phyloP scores from a whole-genome alignment of 2,113 vertebrate species.

The Calonectris borealis region DNA sequence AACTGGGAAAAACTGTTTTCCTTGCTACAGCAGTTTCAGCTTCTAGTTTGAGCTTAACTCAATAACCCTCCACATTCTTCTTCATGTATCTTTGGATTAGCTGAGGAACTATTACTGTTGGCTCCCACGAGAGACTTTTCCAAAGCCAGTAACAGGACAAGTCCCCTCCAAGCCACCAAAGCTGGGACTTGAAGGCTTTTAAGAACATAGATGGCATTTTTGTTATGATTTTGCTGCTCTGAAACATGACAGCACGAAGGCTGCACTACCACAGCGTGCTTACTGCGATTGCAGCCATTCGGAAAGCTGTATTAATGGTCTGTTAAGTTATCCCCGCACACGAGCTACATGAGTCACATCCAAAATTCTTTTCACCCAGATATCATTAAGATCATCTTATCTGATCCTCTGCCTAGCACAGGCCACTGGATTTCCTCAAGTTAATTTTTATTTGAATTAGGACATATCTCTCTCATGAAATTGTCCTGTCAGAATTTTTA shows the following conservation, averaged over 20 bases:
- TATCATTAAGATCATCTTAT: neutral
- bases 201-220: neutral
- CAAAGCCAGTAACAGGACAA: neutral
- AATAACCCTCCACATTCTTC: neutral
- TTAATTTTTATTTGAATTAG: neutral
- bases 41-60: neutral
- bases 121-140: neutral
- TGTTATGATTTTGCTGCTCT: neutral
- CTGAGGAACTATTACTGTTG: neutral
- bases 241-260: neutral
- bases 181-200: neutral
- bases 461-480: neutral
- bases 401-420: neutral
- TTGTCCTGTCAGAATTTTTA: neutral
- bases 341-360: accelerated
- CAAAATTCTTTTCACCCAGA: neutral
- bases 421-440: neutral
- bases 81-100: neutral
- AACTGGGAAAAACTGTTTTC: neutral
- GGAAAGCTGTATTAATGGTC: neutral
- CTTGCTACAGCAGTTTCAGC: neutral
- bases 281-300: neutral
- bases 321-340: neutral
- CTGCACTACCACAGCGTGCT: neutral
- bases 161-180: neutral